Conservation (phyloP, 2,113 vertebrate genomes). For the Aphyosemion australe region DNA sequence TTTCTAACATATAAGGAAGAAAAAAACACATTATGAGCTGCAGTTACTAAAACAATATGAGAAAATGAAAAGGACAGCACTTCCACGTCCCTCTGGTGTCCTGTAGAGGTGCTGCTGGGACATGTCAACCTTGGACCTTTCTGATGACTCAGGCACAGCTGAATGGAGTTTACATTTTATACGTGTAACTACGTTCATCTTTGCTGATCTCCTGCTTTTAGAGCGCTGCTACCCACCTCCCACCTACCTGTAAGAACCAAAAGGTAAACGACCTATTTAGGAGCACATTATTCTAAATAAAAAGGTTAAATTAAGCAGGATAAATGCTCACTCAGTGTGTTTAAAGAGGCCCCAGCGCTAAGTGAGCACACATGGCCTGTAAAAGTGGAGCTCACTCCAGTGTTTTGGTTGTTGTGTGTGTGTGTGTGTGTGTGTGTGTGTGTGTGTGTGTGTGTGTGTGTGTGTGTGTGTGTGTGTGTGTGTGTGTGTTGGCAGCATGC, state of each 20-base stretch:
- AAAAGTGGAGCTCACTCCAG: slow-evolving; percentile 32
- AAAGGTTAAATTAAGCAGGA: slow-evolving; percentile 26
- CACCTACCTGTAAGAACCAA: slow-evolving; percentile 5
- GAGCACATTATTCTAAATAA: slow-evolving; percentile 10
- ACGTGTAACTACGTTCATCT: slow-evolving; percentile 8
- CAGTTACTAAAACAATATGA: too few species aligned
- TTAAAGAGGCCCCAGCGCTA: slow-evolving; percentile 36
- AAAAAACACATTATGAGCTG: too few species aligned
- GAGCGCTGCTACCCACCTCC: background rate
- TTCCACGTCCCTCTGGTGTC: background rate
- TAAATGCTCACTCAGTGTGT: slow-evolving; percentile 30
- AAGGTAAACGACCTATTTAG: slow-evolving; percentile 11
- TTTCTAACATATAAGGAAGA: background rate
- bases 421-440: slow-evolving; percentile 45
- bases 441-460: slow-evolving; percentile 46
- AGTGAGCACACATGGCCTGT: slow-evolving; percentile 59
- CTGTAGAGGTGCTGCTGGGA: background rate
- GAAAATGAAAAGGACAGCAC: background rate
- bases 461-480: slow-evolving; percentile 14
- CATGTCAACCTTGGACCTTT: background rate
- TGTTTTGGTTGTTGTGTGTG: slow-evolving; percentile 51
- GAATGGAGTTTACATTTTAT: slow-evolving; percentile 21
- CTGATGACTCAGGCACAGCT: background rate
- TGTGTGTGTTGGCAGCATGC: slow-evolving; percentile 59
- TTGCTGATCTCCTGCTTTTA: background rate